Evolutionary conservation across 2,888 invertebrate genomes (phyloP).

Genomic region (Leptodirus hochenwartii): DNA sequence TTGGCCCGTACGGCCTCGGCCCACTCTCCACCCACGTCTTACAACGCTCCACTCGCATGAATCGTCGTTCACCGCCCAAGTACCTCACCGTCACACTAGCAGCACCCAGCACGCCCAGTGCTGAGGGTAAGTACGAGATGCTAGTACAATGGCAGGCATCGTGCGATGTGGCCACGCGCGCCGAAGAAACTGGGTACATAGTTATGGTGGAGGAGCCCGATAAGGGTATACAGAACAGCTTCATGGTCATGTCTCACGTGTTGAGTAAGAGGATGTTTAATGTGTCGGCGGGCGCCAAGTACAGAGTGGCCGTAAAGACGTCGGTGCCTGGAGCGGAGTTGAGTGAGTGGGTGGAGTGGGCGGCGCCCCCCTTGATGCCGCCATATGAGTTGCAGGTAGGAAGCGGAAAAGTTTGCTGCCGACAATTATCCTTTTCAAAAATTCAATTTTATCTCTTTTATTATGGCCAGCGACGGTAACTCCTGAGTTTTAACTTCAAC

Average conservation of each 20-base stretch:
- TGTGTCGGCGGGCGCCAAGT: constrained; percentile 32
- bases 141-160: constrained; percentile 53
- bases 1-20: constrained; percentile 44
- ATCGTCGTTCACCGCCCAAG: constrained; percentile 51
- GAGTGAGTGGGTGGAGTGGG: constrained; percentile 30
- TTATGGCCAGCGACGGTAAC: no score
- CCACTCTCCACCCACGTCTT: constrained; percentile 33
- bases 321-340: constrained; percentile 27
- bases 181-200: constrained; percentile 36
- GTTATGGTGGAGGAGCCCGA: constrained; percentile 33
- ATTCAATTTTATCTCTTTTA: no score
- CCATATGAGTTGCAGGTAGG: constrained; percentile 33
- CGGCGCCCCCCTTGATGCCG: constrained; percentile 37
- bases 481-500: no score
- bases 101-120: constrained; percentile 13
- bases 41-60: constrained; percentile 39
- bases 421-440: no score
- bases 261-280: constrained; percentile 28
- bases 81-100: constrained; percentile 33
- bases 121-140: constrained; percentile 28
- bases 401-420: no score
- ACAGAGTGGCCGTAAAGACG: constrained; percentile 32
- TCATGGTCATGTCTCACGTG: no score
- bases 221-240: no score
- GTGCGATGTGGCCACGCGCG: no score